These are phyloP conservation scores for Crenichthys baileyi DNA, from an alignment of 2,797 vertebrate genomes.

Conservation along the genomic window DNA sequence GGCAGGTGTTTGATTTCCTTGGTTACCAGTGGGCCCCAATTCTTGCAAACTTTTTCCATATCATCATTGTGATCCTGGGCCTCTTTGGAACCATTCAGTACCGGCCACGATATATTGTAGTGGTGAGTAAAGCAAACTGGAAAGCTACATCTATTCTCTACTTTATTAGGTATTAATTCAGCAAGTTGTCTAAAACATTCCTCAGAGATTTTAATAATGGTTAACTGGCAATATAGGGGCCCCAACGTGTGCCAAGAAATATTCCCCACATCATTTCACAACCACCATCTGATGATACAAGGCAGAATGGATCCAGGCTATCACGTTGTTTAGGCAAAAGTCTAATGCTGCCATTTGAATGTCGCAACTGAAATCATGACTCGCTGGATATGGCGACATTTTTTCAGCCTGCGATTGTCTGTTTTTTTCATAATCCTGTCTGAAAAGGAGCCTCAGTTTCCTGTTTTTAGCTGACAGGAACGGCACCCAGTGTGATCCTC, in stretches of 20 bases:
- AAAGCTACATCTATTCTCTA: slow-evolving; percentile 4
- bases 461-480: not conserved
- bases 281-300: not conserved
- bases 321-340: not conserved
- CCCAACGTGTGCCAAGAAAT: not conserved
- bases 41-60: slow-evolving; percentile 92
- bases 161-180: not conserved
- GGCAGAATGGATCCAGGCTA: not conserved
- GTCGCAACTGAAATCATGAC: not conserved
- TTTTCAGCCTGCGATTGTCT: not conserved
- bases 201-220: too few species aligned
- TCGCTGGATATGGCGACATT: not conserved
- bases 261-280: not conserved
- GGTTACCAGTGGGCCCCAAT: slow-evolving; percentile 94
- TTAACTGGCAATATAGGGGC: not conserved
- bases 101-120: slow-evolving; percentile 87
- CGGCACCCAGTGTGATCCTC: not conserved
- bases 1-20: slow-evolving; percentile 93
- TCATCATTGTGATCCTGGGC: slow-evolving; percentile 89
- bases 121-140: slow-evolving; percentile 77
- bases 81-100: slow-evolving; percentile 92
- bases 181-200: too few species aligned
- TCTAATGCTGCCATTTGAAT: not conserved
- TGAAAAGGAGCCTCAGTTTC: not conserved
- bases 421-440: not conserved